phyloP scores from a whole-genome alignment of 2,797 vertebrate genomes.

The Erithacus rubecula region DNA sequence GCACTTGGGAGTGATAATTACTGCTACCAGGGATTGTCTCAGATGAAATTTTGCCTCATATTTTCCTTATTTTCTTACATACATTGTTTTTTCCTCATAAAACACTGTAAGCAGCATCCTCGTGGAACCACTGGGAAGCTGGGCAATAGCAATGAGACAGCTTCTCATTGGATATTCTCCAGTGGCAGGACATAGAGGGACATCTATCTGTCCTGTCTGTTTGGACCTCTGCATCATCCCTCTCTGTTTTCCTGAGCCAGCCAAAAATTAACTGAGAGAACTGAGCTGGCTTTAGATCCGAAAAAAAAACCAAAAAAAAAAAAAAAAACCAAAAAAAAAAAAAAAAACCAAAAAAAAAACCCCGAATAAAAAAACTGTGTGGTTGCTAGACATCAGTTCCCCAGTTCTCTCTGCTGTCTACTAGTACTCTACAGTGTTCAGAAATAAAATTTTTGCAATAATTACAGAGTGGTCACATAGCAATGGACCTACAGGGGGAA shows the following conservation, averaged over 20 bases:
- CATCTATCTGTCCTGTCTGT: background rate
- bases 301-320: background rate
- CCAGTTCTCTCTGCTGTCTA: background rate
- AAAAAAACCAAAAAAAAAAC: no score
- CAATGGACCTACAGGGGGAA: background rate
- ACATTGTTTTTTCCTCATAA: background rate
- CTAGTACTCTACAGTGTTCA: background rate
- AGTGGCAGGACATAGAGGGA: fast-evolving
- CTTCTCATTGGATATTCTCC: background rate
- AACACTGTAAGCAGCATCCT: background rate
- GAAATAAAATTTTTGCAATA: background rate
- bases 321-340: background rate
- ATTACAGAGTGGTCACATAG: background rate
- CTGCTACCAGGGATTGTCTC: background rate
- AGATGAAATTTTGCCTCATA: background rate
- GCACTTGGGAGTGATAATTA: background rate
- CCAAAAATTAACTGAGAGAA: background rate
- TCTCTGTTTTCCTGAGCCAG: background rate
- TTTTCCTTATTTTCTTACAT: background rate
- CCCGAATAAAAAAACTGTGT: background rate
- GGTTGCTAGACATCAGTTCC: background rate
- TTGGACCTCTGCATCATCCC: background rate
- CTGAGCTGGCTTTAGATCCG: background rate
- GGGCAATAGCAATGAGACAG: background rate
- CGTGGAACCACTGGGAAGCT: background rate